These are phyloP conservation scores for Eupithecia tripunctaria DNA, from an alignment of 2,888 invertebrate genomes.

Conservation along the genomic window DNA sequence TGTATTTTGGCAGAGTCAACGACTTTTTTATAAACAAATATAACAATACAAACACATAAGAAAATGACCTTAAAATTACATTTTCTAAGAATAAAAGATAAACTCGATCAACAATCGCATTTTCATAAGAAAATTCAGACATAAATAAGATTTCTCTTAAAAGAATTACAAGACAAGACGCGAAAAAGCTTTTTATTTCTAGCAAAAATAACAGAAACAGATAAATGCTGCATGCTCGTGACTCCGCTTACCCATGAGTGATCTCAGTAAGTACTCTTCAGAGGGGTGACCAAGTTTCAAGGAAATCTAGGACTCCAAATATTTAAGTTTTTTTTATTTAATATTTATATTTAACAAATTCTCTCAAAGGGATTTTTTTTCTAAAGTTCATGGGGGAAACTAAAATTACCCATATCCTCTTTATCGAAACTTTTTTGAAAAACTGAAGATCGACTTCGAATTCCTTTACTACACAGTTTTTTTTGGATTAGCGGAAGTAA, in stretches of 20 bases:
- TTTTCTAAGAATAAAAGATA: slow-evolving; percentile 3
- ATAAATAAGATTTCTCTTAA: slow-evolving; percentile 3
- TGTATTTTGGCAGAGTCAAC: neutral
- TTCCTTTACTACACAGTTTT: too few relatives aligned
- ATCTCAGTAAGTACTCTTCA: slow-evolving; percentile 33
- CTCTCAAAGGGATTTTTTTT: too few relatives aligned
- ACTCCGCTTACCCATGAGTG: slow-evolving; percentile 33
- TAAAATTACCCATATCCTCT: too few relatives aligned
- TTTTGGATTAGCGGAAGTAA: too few relatives aligned
- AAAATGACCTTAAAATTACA: neutral
- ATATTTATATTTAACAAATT: too few relatives aligned
- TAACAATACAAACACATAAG: neutral
- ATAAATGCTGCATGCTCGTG: slow-evolving; percentile 35
- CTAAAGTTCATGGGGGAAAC: too few relatives aligned
- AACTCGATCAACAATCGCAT: neutral
- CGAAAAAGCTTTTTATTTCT: slow-evolving; percentile 30
- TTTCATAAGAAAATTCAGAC: neutral
- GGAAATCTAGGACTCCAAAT: neutral
- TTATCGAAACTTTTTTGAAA: too few relatives aligned
- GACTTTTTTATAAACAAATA: neutral
- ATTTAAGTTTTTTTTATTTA: too few relatives aligned
- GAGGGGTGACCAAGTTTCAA: slow-evolving; percentile 17
- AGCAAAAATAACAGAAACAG: slow-evolving; percentile 30
- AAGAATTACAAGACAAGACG: slow-evolving; percentile 13
- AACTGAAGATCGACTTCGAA: too few relatives aligned